Base-by-base conservation (phyloP, 2,888 invertebrate species). In the Drosophila borealis region DNA sequence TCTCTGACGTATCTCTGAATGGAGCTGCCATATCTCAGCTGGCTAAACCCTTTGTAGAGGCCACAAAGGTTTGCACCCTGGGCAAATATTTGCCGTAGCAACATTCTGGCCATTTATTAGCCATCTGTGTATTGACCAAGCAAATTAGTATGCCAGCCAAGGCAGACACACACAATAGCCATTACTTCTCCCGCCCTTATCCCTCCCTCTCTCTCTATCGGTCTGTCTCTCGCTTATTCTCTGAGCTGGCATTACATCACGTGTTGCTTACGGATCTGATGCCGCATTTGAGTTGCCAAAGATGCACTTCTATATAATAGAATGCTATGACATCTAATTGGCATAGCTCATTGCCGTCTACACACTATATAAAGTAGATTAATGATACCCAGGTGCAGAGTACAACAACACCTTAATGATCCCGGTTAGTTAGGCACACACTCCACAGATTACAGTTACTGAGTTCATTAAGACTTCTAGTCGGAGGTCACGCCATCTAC, bases 141-240 rank as follows among this genome's bases (percentile, higher is more conserved):
- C 46, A 51, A 71, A 78, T 80, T 78, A 78, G 73, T 74, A 75
- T 63, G 54, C 57, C 37, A 17, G 33, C 29, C 60, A 48, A 41
- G 41, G 37, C 59, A 64, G 45, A 49, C 14, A 34, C 25, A 36
- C 25, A 25, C 45, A 36, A 55, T 37, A 36, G 25, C 34, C 33
- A 17, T 5, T 9, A 41, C 37, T 11, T 51, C 37, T 11, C 51
- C 14, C 14, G 14, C 49, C 3, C 19, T 13, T 9, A 13, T 21
- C 11, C 29, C 14, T 46, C 14, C 2, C 41, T 17, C 4, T 17
- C n/a, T 34, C 10, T 17, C 13, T 10, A 8, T 39, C 6, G 4
- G n/a, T 41, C 10, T n/a, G 39, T 10, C 17, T 33, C 2, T 14
- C 14, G 10, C 14, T 49, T 11, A 8, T 2, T 48, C 14, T 42